These are phyloP conservation scores for Adoxophyes honmai DNA, from an alignment of 1,140 invertebrate genomes.

Conservation along the genomic window DNA sequence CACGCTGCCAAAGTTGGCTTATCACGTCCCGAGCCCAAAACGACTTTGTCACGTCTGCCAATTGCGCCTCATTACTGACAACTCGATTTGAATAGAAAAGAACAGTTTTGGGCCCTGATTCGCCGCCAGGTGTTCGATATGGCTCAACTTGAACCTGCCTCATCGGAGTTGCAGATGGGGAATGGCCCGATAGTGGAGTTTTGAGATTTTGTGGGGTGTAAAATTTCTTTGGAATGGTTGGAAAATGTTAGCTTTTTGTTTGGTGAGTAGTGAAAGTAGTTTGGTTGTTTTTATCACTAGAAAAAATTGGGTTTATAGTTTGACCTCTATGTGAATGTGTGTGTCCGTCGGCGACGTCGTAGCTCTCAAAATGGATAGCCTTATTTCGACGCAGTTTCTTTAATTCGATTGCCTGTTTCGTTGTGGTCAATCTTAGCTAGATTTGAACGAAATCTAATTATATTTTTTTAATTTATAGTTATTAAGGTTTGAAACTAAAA, in stretches of 20 bases:
- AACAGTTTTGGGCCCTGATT: constrained; percentile 12
- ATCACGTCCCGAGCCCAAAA: background rate
- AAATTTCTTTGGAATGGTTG: background rate
- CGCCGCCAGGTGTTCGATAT: constrained; percentile 32
- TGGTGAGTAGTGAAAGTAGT: background rate
- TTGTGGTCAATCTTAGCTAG: too few relatives aligned
- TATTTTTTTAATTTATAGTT: too few relatives aligned
- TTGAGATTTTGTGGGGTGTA: constrained; percentile 12
- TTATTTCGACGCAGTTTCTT: background rate
- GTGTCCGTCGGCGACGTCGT: background rate
- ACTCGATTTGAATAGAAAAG: constrained; percentile 25
- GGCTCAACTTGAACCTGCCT: constrained; percentile 31
- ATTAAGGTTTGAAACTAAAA: too few relatives aligned
- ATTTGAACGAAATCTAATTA: too few relatives aligned
- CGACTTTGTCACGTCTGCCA: constrained; percentile 29
- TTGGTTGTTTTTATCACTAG: background rate
- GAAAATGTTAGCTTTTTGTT: background rate
- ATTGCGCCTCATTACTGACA: constrained; percentile 48
- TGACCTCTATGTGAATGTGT: background rate
- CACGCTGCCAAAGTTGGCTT: too few relatives aligned
- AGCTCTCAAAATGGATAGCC: background rate
- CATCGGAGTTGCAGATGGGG: constrained; percentile 22
- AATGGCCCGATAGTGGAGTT: constrained; percentile 21
- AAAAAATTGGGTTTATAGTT: background rate
- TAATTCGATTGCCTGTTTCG: too few relatives aligned